Evolutionary conservation across 1,140 invertebrate genomes (phyloP).

Genomic region (Nasonia giraulti): DNA sequence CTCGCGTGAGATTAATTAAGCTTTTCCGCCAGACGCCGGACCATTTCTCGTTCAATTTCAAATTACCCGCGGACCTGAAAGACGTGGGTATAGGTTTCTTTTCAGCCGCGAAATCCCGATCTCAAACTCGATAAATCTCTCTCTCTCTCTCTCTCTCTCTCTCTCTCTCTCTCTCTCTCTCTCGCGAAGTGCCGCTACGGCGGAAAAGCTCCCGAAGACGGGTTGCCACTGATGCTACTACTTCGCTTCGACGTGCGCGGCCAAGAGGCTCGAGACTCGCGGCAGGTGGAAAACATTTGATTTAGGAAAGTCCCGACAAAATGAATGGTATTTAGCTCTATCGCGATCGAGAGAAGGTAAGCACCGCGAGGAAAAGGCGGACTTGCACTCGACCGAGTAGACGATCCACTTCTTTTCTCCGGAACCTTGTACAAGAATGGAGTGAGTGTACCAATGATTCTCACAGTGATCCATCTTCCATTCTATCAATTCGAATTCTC

Average conservation of each 20-base stretch:
- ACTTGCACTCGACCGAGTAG: background rate
- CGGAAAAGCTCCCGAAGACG: slow-evolving; percentile 1
- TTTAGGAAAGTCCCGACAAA: slow-evolving; percentile 8
- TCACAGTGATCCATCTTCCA: too few species aligned
- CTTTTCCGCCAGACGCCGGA: slow-evolving; percentile 1
- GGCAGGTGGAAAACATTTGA: slow-evolving; percentile 38
- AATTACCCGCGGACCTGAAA: slow-evolving; percentile 8
- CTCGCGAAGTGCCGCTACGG: background rate
- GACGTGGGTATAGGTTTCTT: background rate
- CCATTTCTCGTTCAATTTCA: slow-evolving; percentile 31
- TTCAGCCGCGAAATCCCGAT: slow-evolving; percentile 22
- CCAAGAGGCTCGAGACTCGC: background rate
- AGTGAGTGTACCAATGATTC: too few species aligned
- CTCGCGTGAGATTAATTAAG: slow-evolving; percentile 39
- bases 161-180: too few species aligned
- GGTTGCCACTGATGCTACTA: background rate
- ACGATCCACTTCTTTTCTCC: background rate
- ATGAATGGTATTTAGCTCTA: slow-evolving; percentile 18
- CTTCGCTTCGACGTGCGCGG: background rate
- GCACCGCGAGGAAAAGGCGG: background rate
- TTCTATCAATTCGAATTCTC: too few species aligned
- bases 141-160: background rate
- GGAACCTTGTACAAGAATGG: too few species aligned
- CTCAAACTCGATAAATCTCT: slow-evolving; percentile 35
- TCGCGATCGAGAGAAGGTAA: background rate